A percentile compares a stretch with the other conserved stretches of the same genome.
phyloP scores from a whole-genome alignment of 2,888 invertebrate genomes.

The Drosophila anomelani region DNA sequence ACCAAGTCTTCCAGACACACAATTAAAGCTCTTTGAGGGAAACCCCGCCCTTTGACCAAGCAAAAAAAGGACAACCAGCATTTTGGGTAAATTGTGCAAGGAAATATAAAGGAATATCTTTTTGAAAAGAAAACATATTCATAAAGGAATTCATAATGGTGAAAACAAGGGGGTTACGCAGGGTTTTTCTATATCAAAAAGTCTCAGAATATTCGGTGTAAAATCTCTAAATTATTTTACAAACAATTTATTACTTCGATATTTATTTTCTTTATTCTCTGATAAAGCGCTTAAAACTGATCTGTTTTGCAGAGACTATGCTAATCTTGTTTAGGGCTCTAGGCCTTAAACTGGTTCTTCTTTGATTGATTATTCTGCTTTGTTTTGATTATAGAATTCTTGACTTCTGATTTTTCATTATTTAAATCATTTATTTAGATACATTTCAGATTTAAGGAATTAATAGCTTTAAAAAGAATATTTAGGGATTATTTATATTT shows the following conservation, averaged over 20 bases:
- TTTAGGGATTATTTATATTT: too few species aligned
- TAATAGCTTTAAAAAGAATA: background rate
- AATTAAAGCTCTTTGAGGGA: constrained; percentile 46
- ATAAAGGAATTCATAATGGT: constrained; percentile 3
- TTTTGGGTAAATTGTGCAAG: constrained; percentile 19
- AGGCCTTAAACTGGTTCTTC: constrained; percentile 12
- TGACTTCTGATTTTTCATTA: constrained; percentile 1
- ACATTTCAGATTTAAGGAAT: background rate
- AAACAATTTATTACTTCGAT: background rate
- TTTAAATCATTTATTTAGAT: background rate
- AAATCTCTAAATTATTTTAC: background rate
- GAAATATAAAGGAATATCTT: background rate
- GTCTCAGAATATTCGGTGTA: too few species aligned
- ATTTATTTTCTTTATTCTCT: background rate
- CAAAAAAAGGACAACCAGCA: constrained; percentile 32
- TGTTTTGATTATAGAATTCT: constrained; percentile 28
- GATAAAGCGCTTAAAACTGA: background rate
- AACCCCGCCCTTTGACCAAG: constrained; percentile 33
- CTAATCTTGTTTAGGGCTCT: constrained; percentile 17
- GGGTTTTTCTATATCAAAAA: background rate
- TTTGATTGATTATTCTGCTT: constrained; percentile 32
- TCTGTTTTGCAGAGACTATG: constrained; percentile 6
- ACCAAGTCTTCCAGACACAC: constrained; percentile 36
- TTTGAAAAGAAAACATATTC: background rate
- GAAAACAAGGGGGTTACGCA: background rate